These are phyloP conservation scores for Cygnus olor DNA, from an alignment of 2,797 vertebrate genomes.

Conservation along the genomic window DNA sequence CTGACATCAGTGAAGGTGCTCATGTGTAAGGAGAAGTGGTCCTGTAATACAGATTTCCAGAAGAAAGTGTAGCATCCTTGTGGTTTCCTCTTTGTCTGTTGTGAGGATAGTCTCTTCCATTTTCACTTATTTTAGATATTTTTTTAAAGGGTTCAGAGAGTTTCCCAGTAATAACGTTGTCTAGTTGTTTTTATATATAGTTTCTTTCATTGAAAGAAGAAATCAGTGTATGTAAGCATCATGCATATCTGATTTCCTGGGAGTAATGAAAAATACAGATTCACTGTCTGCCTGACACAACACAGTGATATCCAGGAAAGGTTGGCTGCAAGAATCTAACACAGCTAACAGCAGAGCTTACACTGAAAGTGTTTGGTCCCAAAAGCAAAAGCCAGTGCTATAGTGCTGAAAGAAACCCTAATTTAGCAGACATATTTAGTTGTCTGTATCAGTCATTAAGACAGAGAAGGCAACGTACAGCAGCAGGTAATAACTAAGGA, in stretches of 20 bases:
- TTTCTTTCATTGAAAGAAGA: neutral
- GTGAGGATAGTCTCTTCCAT: neutral
- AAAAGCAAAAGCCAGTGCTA: neutral
- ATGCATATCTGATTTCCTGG: neutral
- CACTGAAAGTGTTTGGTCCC: neutral
- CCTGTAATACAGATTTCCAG: neutral
- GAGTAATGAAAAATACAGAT: neutral
- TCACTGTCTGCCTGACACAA: neutral
- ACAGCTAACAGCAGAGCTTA: neutral
- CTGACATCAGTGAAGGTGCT: neutral
- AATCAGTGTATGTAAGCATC: neutral
- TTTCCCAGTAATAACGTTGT: neutral
- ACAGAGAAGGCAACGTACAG: neutral
- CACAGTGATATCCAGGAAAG: neutral
- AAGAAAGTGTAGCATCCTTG: neutral
- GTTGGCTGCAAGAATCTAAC: neutral
- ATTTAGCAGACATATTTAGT: neutral
- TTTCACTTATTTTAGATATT: neutral
- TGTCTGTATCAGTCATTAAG: neutral
- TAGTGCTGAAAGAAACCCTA: neutral
- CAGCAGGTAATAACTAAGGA: neutral
- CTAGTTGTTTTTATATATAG: neutral
- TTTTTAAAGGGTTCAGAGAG: neutral
- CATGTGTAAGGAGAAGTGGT: neutral
- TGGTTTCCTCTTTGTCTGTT: neutral